A percentile compares a stretch with the other conserved stretches of the same genome.
Conservation (phyloP, 2,888 invertebrate species). For the Anarsia innoxiella region DNA sequence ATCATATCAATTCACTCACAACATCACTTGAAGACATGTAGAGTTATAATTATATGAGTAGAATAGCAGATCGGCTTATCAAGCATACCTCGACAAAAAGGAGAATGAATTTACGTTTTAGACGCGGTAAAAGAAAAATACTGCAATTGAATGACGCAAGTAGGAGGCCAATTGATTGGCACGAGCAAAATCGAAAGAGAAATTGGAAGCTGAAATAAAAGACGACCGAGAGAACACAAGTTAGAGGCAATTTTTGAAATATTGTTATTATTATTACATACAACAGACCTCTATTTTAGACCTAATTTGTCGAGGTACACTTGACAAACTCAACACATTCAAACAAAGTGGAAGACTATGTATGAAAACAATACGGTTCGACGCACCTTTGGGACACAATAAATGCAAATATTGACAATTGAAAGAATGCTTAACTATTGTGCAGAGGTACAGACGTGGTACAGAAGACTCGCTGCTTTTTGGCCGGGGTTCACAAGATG, state of each 20-base stretch:
- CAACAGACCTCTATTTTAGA: too few relatives aligned
- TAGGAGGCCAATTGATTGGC: neutral
- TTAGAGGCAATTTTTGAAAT: too few relatives aligned
- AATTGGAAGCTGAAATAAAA: too few relatives aligned
- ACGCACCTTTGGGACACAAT: slow-evolving; percentile 21
- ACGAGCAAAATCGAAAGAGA: too few relatives aligned
- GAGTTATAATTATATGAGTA: slow-evolving; percentile 3
- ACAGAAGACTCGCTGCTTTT: slow-evolving; percentile 25
- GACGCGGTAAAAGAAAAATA: neutral
- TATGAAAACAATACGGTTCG: slow-evolving; percentile 28
- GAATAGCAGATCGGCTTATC: neutral
- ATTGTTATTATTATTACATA: too few relatives aligned
- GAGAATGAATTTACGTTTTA: neutral
- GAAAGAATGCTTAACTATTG: slow-evolving; percentile 36
- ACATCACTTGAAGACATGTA: slow-evolving; percentile 8
- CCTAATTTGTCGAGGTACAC: slow-evolving; percentile 1
- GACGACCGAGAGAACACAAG: too few relatives aligned
- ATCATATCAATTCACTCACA: slow-evolving; percentile 31
- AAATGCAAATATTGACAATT: slow-evolving; percentile 27
- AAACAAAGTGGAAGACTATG: slow-evolving; percentile 63
- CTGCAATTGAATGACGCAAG: neutral
- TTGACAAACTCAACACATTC: slow-evolving; percentile 21
- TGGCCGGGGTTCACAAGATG: neutral
- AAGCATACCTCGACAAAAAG: neutral
- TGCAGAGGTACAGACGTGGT: slow-evolving; percentile 45